Base-by-base conservation (phyloP, 2,113 vertebrate species). In the Oncorhynchus nerka region DNA sequence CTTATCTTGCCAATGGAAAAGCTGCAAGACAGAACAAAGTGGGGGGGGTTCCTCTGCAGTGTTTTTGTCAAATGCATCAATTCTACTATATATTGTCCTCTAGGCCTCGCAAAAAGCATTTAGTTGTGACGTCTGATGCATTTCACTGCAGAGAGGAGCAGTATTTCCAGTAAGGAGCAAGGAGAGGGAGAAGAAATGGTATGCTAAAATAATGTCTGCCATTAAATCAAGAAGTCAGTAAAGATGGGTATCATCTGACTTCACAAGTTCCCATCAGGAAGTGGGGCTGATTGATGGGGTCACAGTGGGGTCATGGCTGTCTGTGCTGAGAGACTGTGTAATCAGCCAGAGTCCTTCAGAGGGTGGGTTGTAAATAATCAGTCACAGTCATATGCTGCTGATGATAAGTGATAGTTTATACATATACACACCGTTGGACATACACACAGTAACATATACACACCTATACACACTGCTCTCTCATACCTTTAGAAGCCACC, bases 241-340 rank as follows among this genome's bases (percentile, higher is more conserved):
- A 6, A 75, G 59, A 76, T 86, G 81, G 87, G 90, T 86, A 75
- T 86, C 84, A 87, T 86, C 83, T 76, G 79, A 86, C 78, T 84
- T 82, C 75, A 68, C 66, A 69, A 55, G 86, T 81, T 73, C 78
- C 75, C 75, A 62, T 13, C 86, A 92, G 13, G 88, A 85, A 77
- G 77, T 4, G 57, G 79, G 73, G 74, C 64, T 88, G 84, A 87
- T 84, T 91, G 89, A 90, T 87, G 81, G 78, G 86, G 89, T 89
- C 78, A 67, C 73, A 20, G 73, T 8, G 76, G 81, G 87, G 90
- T 86, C 87, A 92, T 19, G 89, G 86, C 76, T 77, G 34, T 67
- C 68, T 78, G 70, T 80, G 81, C 73, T 69, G 83, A 75, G 73
- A 88, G 78, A 75, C 75, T 68, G 65, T 88, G 88, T 74, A 90